Conservation (phyloP, 1,140 invertebrate genomes). For the Ips typographus region DNA sequence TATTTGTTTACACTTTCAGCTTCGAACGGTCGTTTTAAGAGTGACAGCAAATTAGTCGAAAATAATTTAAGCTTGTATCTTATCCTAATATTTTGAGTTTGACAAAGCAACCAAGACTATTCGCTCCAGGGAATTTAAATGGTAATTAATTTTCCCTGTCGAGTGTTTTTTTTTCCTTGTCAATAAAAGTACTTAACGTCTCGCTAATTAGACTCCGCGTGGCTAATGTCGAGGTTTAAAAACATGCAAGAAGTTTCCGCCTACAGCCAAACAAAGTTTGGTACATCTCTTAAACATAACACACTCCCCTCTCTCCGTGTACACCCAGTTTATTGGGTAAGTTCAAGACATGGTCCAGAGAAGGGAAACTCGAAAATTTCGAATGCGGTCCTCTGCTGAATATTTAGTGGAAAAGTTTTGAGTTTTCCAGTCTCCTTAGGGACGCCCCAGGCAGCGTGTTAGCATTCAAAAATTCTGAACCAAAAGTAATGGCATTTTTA, state of each 20-base stretch:
- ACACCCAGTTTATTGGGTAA: neutral
- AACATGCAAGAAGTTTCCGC: no score
- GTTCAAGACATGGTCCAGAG: neutral
- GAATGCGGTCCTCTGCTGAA: constrained; percentile 34
- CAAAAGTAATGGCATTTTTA: constrained; percentile 27
- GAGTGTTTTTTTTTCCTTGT: no score
- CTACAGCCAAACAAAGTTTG: no score
- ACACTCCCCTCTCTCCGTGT: neutral
- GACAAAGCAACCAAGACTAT: no score
- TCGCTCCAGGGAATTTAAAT: no score
- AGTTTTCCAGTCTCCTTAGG: constrained; percentile 26
- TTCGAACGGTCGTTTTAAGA: constrained; percentile 2
- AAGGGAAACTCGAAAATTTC: constrained; percentile 3
- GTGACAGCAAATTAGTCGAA: constrained; percentile 6
- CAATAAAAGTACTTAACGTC: no score
- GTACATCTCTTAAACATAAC: no score
- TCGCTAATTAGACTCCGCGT: no score
- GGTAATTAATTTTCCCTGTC: no score
- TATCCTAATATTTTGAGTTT: no score
- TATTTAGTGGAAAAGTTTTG: constrained; percentile 34
- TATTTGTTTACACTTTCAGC: constrained; percentile 22
- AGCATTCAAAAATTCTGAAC: constrained; percentile 28
- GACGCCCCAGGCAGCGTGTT: constrained; percentile 17
- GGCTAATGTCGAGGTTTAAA: no score
- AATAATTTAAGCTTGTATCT: no score